Evolutionary conservation across 2,113 vertebrate genomes (phyloP).

Genomic region (Vicugna pacos): DNA sequence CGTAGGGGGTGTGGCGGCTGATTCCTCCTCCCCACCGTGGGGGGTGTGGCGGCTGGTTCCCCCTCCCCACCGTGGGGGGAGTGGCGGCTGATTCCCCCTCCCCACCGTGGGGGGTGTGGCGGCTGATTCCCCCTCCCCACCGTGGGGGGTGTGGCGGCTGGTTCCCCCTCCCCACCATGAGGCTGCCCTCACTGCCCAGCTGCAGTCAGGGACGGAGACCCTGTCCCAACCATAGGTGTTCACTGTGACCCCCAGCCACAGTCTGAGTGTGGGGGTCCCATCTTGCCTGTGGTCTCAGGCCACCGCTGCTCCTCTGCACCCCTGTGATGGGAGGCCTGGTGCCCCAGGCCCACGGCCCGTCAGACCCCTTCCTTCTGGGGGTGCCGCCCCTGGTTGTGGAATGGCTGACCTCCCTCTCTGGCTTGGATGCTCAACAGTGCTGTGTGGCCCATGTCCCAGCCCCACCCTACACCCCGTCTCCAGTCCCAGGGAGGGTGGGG

Average conservation of each 20-base stretch:
- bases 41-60: too few relatives aligned
- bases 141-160: too few relatives aligned
- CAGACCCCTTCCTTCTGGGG: neutral
- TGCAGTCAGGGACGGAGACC: too few relatives aligned
- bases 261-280: neutral
- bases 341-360: neutral
- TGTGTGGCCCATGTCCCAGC: neutral
- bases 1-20: fast-evolving
- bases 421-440: neutral
- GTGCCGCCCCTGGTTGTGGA: too few relatives aligned
- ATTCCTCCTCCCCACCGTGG: fast-evolving
- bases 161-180: fast-evolving
- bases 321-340: neutral
- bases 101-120: fast-evolving
- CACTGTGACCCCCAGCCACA: fast-evolving
- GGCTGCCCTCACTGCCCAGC: too few relatives aligned
- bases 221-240: fast-evolving
- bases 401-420: neutral
- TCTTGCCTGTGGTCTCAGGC: neutral
- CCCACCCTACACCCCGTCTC: fast-evolving
- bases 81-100: too few relatives aligned
- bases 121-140: fast-evolving
- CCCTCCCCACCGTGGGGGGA: fast-evolving
- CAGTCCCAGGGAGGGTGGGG: fast-evolving
- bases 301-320: too few relatives aligned